These are phyloP conservation scores for Xenentodon cancila DNA, from an alignment of 2,797 vertebrate species.

Conservation along the genomic window DNA sequence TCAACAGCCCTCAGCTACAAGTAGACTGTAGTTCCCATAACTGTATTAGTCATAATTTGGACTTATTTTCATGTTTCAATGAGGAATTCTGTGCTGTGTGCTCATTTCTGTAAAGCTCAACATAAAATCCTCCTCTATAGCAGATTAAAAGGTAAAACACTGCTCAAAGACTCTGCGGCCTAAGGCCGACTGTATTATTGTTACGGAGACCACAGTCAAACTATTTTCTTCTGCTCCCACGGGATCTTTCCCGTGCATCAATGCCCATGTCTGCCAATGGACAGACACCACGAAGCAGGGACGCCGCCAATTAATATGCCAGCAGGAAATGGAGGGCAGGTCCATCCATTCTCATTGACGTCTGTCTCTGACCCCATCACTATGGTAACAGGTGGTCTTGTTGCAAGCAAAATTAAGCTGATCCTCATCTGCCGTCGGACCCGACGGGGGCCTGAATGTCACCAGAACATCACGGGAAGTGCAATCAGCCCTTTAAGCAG, in stretches of 20 bases:
- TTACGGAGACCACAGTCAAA: conserved; percentile 8
- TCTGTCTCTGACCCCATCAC: conserved; percentile 44
- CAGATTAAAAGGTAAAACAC: background rate
- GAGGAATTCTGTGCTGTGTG: background rate
- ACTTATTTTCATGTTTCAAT: background rate
- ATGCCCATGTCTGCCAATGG: conserved; percentile 5
- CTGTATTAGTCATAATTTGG: background rate
- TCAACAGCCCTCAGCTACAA: too few species aligned
- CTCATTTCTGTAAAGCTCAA: background rate
- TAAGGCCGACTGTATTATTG: background rate
- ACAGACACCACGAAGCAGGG: conserved; percentile 4
- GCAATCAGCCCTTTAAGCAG: conserved; percentile 34
- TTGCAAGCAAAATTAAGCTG: conserved; percentile 3
- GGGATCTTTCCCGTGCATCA: conserved; percentile 8
- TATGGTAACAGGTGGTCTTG: conserved; percentile 39
- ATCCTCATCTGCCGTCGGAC: background rate
- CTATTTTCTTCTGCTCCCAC: conserved; percentile 3
- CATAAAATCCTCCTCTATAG: background rate
- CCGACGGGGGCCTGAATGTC: conserved; percentile 17
- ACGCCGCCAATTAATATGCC: conserved; percentile 15
- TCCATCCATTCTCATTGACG: conserved; percentile 53
- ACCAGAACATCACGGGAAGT: conserved; percentile 33
- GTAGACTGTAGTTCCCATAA: too few species aligned
- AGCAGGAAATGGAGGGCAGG: conserved; percentile 48
- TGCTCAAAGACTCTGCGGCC: background rate